Evolutionary conservation across 2,113 vertebrate species (phyloP).

Genomic region (Brevimyrus niger): DNA sequence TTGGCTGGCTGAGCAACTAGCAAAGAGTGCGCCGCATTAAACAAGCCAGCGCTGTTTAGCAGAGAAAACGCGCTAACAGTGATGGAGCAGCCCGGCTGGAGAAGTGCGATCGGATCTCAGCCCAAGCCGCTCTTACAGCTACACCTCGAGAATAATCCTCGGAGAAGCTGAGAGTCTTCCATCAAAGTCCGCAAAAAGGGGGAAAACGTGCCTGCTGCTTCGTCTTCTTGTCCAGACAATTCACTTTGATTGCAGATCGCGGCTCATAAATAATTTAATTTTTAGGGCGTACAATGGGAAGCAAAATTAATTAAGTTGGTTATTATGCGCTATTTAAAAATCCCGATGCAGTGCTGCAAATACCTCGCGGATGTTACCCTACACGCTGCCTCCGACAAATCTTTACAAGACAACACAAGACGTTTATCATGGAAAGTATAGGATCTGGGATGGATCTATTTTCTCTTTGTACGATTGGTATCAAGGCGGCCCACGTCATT

Average conservation of each 20-base stretch:
- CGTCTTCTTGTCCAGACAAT: background rate
- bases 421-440: background rate
- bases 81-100: background rate
- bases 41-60: background rate
- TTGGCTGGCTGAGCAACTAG: background rate
- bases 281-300: background rate
- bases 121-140: background rate
- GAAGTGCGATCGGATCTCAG: background rate
- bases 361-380: background rate
- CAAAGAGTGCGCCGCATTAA: background rate
- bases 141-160: background rate
- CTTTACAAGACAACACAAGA: background rate
- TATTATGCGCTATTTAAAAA: background rate
- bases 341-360: background rate
- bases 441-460: background rate
- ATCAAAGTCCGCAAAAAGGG: background rate
- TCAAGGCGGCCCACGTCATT: background rate
- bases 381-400: background rate
- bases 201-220: background rate
- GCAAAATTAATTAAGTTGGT: background rate
- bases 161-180: background rate
- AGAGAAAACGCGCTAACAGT: background rate
- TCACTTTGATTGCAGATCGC: background rate
- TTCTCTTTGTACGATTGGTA: conserved; percentile 1
- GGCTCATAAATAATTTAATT: background rate